These are phyloP conservation scores for Gymnoscopelus microlampas DNA, from an alignment of 2,797 vertebrate genomes.

Conservation along the genomic window DNA sequence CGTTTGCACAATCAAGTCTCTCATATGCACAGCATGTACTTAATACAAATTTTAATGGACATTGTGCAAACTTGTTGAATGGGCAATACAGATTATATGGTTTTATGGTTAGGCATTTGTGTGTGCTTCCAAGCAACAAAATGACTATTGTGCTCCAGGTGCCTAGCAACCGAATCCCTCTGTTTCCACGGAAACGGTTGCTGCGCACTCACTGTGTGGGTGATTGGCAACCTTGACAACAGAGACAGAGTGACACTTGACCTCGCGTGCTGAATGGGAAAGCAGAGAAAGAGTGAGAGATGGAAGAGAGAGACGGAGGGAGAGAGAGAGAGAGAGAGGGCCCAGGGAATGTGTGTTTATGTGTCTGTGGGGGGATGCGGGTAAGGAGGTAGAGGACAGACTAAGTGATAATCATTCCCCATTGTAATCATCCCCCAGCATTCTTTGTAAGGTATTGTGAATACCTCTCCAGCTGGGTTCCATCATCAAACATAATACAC, in stretches of 20 bases:
- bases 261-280: conserved; percentile 79
- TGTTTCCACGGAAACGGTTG: conserved; percentile 88
- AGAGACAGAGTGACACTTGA: conserved; percentile 82
- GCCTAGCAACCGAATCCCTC: conserved; percentile 83
- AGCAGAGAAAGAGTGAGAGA: conserved; percentile 57
- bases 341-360: conserved; percentile 35
- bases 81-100: conserved; percentile 54
- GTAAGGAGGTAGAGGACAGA: conserved; percentile 63
- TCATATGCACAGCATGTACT: conserved; percentile 47
- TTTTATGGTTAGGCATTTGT: conserved; percentile 52
- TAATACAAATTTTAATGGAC: conserved; percentile 47
- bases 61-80: conserved; percentile 71
- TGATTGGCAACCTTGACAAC: conserved; percentile 85
- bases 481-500: conserved; percentile 74
- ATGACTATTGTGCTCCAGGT: conserved; percentile 84
- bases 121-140: conserved; percentile 78
- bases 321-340: conserved; percentile 36
- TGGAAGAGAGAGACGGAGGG: conserved; percentile 41
- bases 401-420: conserved; percentile 80
- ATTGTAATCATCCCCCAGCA: conserved; percentile 78
- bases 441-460: conserved; percentile 75
- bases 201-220: conserved; percentile 78
- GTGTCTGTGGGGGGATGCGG: conserved; percentile 44
- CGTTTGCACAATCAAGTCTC: conserved; percentile 58
- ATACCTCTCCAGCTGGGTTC: conserved; percentile 78